Evolutionary conservation across 2,888 invertebrate genomes (phyloP), one percentile per base, ranked within the genome.

Genomic region (Petrolisthes manimaculis): DNA sequence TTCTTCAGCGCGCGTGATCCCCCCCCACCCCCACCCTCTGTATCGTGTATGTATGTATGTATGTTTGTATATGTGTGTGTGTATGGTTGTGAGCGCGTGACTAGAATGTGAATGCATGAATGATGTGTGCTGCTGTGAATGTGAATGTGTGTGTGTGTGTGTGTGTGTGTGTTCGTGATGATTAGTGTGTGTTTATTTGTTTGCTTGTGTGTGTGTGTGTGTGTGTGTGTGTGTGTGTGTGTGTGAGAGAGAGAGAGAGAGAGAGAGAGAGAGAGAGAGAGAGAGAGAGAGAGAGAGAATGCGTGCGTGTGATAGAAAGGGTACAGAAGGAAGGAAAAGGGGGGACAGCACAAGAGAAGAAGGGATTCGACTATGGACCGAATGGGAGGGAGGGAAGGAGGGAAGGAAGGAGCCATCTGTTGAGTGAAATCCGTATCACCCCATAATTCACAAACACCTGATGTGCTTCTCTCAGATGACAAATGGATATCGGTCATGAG

Each of bases 161-260:
- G 69, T 53, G 37, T 4, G 18, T 61, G 55, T 61, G 21, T 12
- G 37, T n/a, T 8, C 80, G 80, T 86, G 54, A 9, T 37, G 24
- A n/a, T 51, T 14, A 14, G 37, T 21, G 12, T 18, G 0, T 79
- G 24, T 51, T 21, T 80, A n/a, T 54, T 69, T 69, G 69, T 67
- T 0, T 80, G 18, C 24, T 1, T 71, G 12, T 56, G 14, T 69
- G n/a, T 86, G 53, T 80, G 51, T 80, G 53, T 51, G 51, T 71
- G 24, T 69, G 51, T 80, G 69, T 86, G 37, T 61, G 1, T 78
- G 53, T 85, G 51, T 78, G 67, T 69, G 18, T 86, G 51, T 86
- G 24, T 67, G 53, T 80, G 69, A n/a, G 71, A n/a, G 71, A n/a
- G 18, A n/a, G n/a, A 18, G 21, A 37, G n/a, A 84, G 75, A 74